Base-by-base conservation (phyloP, 2,888 invertebrate genomes). In the Saturnia pavonia region DNA sequence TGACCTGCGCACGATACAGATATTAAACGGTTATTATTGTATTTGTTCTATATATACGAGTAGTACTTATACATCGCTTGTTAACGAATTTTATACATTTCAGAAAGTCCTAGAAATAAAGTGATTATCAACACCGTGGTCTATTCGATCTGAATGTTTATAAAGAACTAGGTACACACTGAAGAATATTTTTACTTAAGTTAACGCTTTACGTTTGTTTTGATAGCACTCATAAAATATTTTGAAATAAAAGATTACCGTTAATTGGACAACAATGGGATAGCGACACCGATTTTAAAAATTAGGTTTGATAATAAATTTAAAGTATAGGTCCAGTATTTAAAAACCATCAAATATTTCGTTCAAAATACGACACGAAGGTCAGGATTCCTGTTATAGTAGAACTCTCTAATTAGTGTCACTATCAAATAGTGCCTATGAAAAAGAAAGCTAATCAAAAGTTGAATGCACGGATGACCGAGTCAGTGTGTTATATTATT, bases 401-500 rank as follows among this genome's bases (percentile, higher is more conserved):
- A 40, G 34, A 54, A 40, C 25, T 54, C 51, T 67, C 25, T 40
- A 54, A 67, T 80, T 79, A 78, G 78, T 77, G 76, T 69, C 77
- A 83, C 79, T 82, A 86, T 86, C 82, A 83, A 86, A 86, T 65
- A 65, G 81, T 88, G 88, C 77, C 88, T 87, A 85, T 90, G 90
- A 91, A 92, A 89, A 92, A 93, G 91, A 91, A 91, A 91, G 90
- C 91, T 90, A 92, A 92, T 93, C 92, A 92, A 91, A 92, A 92
- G 94, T 94, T 94, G 94, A 94, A 94, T 89, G 94, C 92, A 93
- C 92, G 92, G 90, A 92, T 93, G 93, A 94, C 94, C 94, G 93
- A 94, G 94, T 93, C 93, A 94, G 92, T 93, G 91, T 93, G 93
- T 92, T 92, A 92, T 92, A 91, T 91, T 93, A 91, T 91, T 91